phyloP scores from a whole-genome alignment of 2,797 vertebrate species.

The Diglossa cyanea region DNA sequence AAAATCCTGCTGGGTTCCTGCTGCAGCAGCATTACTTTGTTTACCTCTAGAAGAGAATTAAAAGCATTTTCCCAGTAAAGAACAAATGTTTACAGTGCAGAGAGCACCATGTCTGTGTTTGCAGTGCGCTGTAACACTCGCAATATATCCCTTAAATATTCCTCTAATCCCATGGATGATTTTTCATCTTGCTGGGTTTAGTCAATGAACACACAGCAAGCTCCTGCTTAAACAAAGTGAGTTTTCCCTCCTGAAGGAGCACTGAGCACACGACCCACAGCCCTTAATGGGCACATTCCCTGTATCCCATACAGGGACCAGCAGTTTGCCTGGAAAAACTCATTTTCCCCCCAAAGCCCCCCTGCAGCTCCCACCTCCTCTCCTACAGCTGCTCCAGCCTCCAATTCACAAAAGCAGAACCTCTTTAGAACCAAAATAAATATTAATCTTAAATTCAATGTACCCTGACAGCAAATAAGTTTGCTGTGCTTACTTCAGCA shows the following conservation, averaged over 20 bases:
- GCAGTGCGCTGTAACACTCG: fast-evolving
- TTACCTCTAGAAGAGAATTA: neutral
- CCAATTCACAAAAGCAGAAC: conserved; percentile 77
- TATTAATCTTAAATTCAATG: conserved; percentile 92
- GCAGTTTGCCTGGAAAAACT: neutral
- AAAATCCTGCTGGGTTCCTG: neutral
- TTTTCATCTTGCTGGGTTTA: neutral
- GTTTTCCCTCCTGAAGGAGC: neutral
- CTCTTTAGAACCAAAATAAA: conserved; percentile 89
- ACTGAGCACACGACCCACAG: neutral
- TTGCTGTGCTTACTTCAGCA: conserved; percentile 91
- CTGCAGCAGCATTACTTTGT: neutral
- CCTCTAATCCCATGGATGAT: neutral
- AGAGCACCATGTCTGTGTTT: fast-evolving
- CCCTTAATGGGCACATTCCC: fast-evolving
- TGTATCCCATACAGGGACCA: neutral
- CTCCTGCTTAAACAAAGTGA: neutral
- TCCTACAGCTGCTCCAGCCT: conserved; percentile 30
- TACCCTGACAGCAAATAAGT: conserved; percentile 92
- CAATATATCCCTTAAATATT: neutral
- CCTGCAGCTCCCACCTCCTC: conserved; percentile 15
- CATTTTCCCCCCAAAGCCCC: neutral
- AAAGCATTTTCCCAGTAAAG: neutral
- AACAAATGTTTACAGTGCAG: neutral
- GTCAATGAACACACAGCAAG: neutral